Evolutionary conservation across 2,888 invertebrate genomes (phyloP), one percentile per base, ranked within the genome.

Genomic region (Caenorhabditis sp.): DNA sequence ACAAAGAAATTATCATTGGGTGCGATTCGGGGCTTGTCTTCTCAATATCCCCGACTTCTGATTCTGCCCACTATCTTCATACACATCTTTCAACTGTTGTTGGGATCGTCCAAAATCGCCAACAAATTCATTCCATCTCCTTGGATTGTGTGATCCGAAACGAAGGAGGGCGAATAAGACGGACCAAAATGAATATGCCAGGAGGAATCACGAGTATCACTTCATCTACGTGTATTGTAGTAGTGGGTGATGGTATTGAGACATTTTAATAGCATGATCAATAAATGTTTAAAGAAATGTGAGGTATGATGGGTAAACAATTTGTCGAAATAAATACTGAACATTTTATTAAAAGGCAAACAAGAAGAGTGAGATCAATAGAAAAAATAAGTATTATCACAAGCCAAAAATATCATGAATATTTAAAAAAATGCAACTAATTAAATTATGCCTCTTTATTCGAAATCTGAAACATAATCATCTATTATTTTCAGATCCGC

Each of bases 81-180:
- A 2, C 7, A 10, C 57, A 58, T 58, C 26, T 58, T 4, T 58
- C 57, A 20, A 58, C 57, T 2, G 57, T 58, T 36, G 57, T 58
- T 20, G 57, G 57, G 36, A 36, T 58, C 36, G 20, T 20, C 5
- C 17, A 7, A 31, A 17, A 23, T 12, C 5, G n/a, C 8, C 8
- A 12, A 1, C 7, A 58, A 8, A 36, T 58, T 20, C n/a, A 36
- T 36, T 58, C 57, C 3, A 8, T 36, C 3, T 58, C 57, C 3
- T 36, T 58, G 12, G 57, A 58, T 36, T 58, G 57, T 36, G 36
- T 12, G 10, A 36, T 58, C 21, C n/a, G 17, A 43, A 14, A 43
- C 17, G 14, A 43, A 2, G 14, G 20, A 3, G 49, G 20, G 49
- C 10, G 5, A 31, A 31, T 10, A 17, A 49, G 17, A 49, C 49